Base-by-base conservation (phyloP, 2,888 invertebrate genomes). In the Acronicta aceris region DNA sequence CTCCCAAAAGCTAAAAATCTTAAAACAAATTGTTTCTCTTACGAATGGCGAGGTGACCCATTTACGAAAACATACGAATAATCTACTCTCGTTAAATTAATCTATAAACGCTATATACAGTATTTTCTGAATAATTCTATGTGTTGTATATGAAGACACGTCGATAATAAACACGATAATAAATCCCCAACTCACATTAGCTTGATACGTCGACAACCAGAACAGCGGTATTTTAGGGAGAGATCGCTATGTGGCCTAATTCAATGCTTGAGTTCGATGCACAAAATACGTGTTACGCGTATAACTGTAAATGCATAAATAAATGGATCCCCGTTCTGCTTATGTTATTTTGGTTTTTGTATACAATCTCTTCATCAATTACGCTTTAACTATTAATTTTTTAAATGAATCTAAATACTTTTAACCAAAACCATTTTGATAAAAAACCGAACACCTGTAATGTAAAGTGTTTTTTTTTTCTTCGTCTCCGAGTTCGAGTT, bases 221-320 rank as follows among this genome's bases (percentile, higher is more conserved):
- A 94, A 91, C 94, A 94, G 95, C 95, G 95, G 95, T 95, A 95
- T 94, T 94, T 95, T 93, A 95, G 95, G 95, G 95, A 95, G 95
- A 95, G 94, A 95, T 95, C 94, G 95, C 95, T 95, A 95, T 95
- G 95, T 95, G 95, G 95, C 95, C 95, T 95, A 95, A 95, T 95
- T 95, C 94, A 92, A 92, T 92, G 92, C 92, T 92, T 86, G 87
- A 93, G 91, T 94, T 94, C 91, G 93, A 93, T 94, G 93, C 94
- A 94, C 94, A 94, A 94, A 93, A 94, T 94, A 94, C 93, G 94
- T 94, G 94, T 94, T 94, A 93, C 93, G 89, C 91, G 93, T 89
- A 87, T 94, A 94, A 94, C 94, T 94, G 94, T 94, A 94, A 94
- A 94, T 90, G 87, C 89, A 92, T 90, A 88, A 93, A 89, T 90